Conservation (phyloP, 1,140 invertebrate genomes). For the Danaus melanippus region DNA sequence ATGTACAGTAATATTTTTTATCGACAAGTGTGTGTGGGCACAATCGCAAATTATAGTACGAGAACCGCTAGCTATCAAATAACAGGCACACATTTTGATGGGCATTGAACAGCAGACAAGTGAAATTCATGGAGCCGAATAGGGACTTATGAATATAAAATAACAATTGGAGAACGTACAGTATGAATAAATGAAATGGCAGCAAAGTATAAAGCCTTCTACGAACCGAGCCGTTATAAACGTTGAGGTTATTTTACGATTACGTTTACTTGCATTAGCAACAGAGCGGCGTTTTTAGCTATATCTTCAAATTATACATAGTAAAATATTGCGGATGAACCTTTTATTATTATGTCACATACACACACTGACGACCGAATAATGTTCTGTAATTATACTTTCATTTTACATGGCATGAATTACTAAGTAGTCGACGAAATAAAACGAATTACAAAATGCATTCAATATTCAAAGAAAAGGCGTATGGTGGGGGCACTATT, state of each 20-base stretch:
- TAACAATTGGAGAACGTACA: slow-evolving; percentile 31
- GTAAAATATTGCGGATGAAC: no score
- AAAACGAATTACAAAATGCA: slow-evolving; percentile 41
- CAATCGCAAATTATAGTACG: slow-evolving; percentile 5
- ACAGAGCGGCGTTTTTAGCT: no score
- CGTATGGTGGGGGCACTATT: slow-evolving; percentile 61
- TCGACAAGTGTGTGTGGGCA: slow-evolving; percentile 3
- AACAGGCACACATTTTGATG: slow-evolving; percentile 6
- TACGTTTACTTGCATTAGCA: no score
- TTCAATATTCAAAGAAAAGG: slow-evolving; percentile 48
- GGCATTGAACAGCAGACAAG: slow-evolving; percentile 11
- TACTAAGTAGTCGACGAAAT: slow-evolving; percentile 16
- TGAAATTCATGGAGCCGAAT: slow-evolving; percentile 12
- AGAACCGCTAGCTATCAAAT: no score
- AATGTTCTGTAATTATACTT: no score
- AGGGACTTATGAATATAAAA: slow-evolving; percentile 19
- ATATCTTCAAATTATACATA: no score
- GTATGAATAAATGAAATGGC: slow-evolving; percentile 22
- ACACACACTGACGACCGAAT: no score
- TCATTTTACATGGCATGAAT: no score
- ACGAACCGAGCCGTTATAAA: slow-evolving; percentile 20
- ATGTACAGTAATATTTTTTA: no score
- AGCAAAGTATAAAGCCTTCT: slow-evolving; percentile 26
- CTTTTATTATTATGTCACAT: no score
- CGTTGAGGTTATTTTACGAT: slow-evolving; percentile 1